Percentiles rank a stretch among this genome's conserved stretches.
Conservation (phyloP, 2,888 invertebrate species). For the Lamproptera curius region DNA sequence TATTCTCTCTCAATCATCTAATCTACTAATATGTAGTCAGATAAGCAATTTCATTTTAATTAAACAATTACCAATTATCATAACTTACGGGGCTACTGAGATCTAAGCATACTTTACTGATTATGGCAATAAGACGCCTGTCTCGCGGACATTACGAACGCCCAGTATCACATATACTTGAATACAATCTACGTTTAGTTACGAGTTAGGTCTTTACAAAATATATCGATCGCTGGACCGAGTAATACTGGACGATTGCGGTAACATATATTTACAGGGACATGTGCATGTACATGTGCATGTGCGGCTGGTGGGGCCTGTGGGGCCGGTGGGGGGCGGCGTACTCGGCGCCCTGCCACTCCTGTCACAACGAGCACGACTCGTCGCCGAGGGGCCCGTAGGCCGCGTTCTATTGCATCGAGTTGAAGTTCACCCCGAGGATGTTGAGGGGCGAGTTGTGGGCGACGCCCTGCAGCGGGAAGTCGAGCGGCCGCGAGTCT, state of each 20-base stretch:
- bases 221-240: slow-evolving; percentile 22
- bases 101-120: slow-evolving; percentile 56
- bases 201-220: slow-evolving; percentile 17
- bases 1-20: slow-evolving; percentile 16
- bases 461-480: slow-evolving; percentile 80
- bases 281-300: slow-evolving; percentile 46
- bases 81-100: slow-evolving; percentile 64
- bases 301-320: slow-evolving; percentile 31
- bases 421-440: slow-evolving; percentile 86
- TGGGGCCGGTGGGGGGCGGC: slow-evolving; percentile 28
- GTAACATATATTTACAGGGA: slow-evolving; percentile 44
- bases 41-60: slow-evolving; percentile 24
- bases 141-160: slow-evolving; percentile 18
- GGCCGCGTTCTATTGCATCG: slow-evolving; percentile 82
- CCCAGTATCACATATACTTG: slow-evolving; percentile 25
- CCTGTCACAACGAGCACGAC: slow-evolving; percentile 61
- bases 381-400: slow-evolving; percentile 49
- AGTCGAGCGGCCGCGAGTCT: slow-evolving; percentile 84
- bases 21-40: slow-evolving; percentile 25
- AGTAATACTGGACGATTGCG: slow-evolving; percentile 34
- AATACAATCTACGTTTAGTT: slow-evolving; percentile 22
- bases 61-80: slow-evolving; percentile 34
- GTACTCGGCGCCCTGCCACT: slow-evolving; percentile 47
- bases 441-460: slow-evolving; percentile 83
- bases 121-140: slow-evolving; percentile 50